Base-by-base conservation (phyloP, 2,797 vertebrate genomes). In the Cyclopterus lumpus region DNA sequence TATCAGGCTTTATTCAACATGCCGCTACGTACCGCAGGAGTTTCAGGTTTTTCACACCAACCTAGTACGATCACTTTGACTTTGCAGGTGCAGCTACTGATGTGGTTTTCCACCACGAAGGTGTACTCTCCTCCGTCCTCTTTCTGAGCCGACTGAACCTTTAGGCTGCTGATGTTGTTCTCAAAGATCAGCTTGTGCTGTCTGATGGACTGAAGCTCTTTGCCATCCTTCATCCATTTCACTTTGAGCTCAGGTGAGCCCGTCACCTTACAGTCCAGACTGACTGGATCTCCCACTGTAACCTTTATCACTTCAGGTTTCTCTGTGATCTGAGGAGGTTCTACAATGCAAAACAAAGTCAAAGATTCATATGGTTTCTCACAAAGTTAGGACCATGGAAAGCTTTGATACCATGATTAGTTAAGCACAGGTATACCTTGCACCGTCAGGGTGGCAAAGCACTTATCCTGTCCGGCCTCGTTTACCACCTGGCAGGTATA, bases 401-500 rank as follows among this genome's bases (percentile, higher is more conserved):
- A 58, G 6, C 55, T 58, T 16, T 28, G 9, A 53, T 1, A 55
- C 34, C 3, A 65, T 9, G 0, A 67, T 30, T 18, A 44, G 36
- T 51, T 36, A 48, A 83, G 71, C 93, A 18, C 2, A 44, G 5
- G 8, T 95, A 83, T 94, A 99, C 98, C 98, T 99, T 99, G 96
- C 54, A 99, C 97, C 73, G 94, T 93, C 71, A 99, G 96, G 75
- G 94, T 95, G 77, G 96, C 96, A 81, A 95, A 97, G 77, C 97
- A 99, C 78, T 96, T 97, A 48, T 97, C 96, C 64, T 94, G 28
- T 3, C 98, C 98, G 15, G 98, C 98, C 79, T 99, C 97, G 0
- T 99, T 99, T 63, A 95, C 92, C 88, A 97, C 97, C 91, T 99
- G 98, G 80, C 98, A 99, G 12, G 95, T 96, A 32, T 99, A 99